Percentiles rank a stretch among this genome's conserved stretches.
phyloP scores from a whole-genome alignment of 1,140 invertebrate species.

The Leptonema lineaticorne region DNA sequence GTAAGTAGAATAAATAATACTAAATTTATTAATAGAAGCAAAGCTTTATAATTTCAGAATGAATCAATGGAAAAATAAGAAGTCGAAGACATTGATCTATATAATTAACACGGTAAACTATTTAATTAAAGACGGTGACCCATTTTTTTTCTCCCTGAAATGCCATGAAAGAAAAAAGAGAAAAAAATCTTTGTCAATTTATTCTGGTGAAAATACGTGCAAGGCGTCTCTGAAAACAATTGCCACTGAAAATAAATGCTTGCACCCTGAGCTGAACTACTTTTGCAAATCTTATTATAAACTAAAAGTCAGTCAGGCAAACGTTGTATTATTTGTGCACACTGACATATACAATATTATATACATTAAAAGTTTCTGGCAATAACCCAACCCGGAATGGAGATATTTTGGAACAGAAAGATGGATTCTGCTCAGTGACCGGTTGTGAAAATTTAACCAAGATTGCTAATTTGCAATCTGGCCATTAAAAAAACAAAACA shows the following conservation, averaged over 20 bases:
- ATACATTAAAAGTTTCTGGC: slow-evolving; percentile 20
- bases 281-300: neutral
- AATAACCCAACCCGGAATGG: slow-evolving; percentile 30
- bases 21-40: no score
- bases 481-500: no score
- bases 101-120: neutral
- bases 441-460: neutral
- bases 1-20: no score
- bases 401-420: slow-evolving; percentile 23
- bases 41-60: no score
- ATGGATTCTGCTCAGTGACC: neutral
- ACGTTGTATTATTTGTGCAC: neutral
- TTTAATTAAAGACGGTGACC: neutral
- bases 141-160: no score
- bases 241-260: neutral
- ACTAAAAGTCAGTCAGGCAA: neutral
- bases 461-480: no score
- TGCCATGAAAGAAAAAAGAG: neutral
- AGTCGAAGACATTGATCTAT: neutral
- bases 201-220: neutral
- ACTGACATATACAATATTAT: neutral
- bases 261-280: neutral
- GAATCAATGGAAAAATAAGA: no score
- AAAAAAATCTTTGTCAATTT: neutral
- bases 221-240: neutral